Conservation (phyloP, 2,797 vertebrate species). For the Falco biarmicus region DNA sequence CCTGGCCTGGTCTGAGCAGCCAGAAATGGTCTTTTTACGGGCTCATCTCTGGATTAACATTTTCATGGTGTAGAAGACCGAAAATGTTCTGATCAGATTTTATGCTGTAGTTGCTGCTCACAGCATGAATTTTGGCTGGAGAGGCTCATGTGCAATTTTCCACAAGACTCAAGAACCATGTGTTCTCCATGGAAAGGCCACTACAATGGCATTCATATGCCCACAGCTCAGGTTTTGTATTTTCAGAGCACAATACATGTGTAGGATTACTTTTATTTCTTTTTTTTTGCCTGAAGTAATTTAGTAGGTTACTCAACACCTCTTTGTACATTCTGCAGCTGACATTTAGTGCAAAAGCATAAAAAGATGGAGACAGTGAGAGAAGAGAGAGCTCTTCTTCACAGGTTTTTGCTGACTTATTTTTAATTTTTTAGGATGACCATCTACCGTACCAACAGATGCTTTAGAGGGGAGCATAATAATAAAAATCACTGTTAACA, state of each 20-base stretch:
- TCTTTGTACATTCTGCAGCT: background rate
- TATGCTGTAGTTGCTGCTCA: background rate
- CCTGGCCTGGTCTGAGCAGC: background rate
- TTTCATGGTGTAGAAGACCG: background rate
- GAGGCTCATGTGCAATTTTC: background rate
- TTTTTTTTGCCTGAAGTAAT: background rate
- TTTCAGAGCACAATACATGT: background rate
- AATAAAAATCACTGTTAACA: constrained; percentile 35
- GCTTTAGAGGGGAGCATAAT: background rate
- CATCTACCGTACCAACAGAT: background rate
- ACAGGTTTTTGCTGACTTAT: background rate
- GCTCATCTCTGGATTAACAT: background rate
- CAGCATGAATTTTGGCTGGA: background rate
- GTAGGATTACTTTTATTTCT: background rate
- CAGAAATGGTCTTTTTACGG: background rate
- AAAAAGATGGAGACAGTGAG: background rate
- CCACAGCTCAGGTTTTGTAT: background rate
- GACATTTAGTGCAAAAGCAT: background rate
- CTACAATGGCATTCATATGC: background rate
- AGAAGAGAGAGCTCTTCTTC: background rate
- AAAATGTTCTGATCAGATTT: background rate
- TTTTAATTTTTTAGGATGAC: background rate
- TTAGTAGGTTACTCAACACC: background rate
- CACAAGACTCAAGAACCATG: background rate
- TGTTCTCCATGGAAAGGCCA: background rate